phyloP scores from a whole-genome alignment of 2,113 vertebrate species.

The Himantopus leucocephalus region DNA sequence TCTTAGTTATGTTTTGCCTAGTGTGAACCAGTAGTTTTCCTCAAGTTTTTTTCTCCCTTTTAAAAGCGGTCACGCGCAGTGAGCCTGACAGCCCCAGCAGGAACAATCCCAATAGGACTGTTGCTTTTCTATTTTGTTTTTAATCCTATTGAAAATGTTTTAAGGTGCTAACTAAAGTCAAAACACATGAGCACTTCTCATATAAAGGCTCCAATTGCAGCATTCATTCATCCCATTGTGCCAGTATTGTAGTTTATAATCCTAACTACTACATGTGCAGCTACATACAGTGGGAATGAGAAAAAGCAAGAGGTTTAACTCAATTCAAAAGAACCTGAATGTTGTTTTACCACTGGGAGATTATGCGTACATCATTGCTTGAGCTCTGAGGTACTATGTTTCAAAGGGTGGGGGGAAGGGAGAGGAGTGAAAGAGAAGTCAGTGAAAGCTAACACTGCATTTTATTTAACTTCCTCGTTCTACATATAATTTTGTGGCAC shows the following conservation, averaged over 20 bases:
- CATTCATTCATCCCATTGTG: neutral
- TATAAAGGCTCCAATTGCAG: neutral
- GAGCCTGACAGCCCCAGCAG: neutral
- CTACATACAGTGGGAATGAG: neutral
- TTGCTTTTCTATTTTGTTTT: neutral
- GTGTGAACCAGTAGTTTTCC: neutral
- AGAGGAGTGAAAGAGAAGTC: neutral
- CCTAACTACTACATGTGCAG: neutral
- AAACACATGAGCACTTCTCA: neutral
- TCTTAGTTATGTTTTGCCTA: neutral
- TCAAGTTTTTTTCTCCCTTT: neutral
- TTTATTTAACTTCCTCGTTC: neutral
- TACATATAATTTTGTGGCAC: neutral
- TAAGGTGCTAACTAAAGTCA: neutral
- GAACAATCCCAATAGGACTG: neutral
- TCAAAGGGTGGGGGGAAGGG: neutral
- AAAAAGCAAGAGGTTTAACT: neutral
- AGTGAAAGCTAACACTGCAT: neutral
- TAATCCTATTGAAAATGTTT: neutral
- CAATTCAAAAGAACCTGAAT: neutral
- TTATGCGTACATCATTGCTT: accelerated
- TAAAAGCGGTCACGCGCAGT: neutral
- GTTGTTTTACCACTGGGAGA: neutral
- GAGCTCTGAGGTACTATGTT: neutral
- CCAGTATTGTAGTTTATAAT: neutral